Percentiles rank a stretch among this genome's conserved stretches.
These are phyloP conservation scores for Oxygymnocypris stewartii DNA, from an alignment of 2,113 vertebrate genomes.

Conservation along the genomic window DNA sequence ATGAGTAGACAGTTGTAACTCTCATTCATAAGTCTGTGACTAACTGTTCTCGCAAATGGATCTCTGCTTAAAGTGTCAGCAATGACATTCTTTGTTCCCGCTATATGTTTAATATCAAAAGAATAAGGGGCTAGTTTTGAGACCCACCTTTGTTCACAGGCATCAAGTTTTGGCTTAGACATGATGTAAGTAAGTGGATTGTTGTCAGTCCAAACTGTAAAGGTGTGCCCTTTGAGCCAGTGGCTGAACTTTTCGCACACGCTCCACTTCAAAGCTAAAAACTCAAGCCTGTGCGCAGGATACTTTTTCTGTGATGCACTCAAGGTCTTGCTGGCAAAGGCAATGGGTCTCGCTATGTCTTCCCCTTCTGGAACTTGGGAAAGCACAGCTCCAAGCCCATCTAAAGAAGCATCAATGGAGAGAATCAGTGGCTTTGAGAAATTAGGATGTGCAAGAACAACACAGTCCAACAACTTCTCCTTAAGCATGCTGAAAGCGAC, in stretches of 20 bases:
- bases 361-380: not conserved
- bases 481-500: not conserved
- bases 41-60: no score
- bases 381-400: not conserved
- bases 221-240: not conserved
- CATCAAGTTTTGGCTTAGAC: no score
- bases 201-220: not conserved
- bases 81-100: no score
- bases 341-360: not conserved
- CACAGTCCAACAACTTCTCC: not conserved
- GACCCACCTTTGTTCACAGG: no score
- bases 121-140: no score
- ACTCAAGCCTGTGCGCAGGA: not conserved
- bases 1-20: not conserved
- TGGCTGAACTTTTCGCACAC: not conserved
- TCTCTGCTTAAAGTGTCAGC: no score
- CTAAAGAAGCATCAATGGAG: not conserved
- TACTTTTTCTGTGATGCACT: not conserved
- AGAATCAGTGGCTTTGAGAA: not conserved
- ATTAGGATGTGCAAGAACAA: not conserved
- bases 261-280: not conserved
- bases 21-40: not conserved
- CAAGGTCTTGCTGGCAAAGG: not conserved
- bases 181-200: not conserved
- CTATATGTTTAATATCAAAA: no score